Percentiles rank a stretch among this genome's conserved stretches.
phyloP scores from a whole-genome alignment of 2,888 invertebrate genomes.

The Arctia plantaginis region DNA sequence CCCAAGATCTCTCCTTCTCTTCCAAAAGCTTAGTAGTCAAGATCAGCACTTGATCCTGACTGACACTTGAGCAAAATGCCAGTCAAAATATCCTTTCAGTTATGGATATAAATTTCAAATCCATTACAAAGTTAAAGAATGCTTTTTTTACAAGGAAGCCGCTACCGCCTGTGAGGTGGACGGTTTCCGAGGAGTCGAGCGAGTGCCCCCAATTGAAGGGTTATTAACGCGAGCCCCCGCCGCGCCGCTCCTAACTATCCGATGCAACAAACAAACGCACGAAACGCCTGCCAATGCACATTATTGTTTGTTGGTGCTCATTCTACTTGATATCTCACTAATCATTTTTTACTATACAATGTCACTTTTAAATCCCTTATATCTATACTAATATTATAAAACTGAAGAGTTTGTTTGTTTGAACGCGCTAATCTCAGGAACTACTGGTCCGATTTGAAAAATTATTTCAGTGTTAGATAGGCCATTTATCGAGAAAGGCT shows the following conservation, averaged over 20 bases:
- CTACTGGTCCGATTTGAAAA: no score
- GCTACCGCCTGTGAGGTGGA: slow-evolving; percentile 28
- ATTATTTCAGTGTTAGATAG: no score
- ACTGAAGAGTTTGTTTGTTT: no score
- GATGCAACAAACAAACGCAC: slow-evolving; percentile 54
- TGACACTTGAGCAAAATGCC: no score
- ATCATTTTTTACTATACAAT: background rate
- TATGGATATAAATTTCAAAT: no score
- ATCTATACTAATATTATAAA: no score
- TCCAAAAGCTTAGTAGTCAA: no score
- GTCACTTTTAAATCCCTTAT: background rate
- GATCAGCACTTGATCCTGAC: no score
- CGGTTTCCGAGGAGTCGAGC: slow-evolving; percentile 40
- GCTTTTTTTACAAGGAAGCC: background rate
- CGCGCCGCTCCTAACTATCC: slow-evolving; percentile 62
- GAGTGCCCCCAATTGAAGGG: slow-evolving; percentile 75
- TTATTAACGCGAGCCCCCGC: slow-evolving; percentile 69
- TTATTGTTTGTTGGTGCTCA: slow-evolving; percentile 7
- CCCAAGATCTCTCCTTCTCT: no score
- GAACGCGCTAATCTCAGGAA: no score
- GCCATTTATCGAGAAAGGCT: no score
- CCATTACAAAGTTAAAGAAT: background rate
- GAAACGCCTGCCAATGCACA: slow-evolving; percentile 21
- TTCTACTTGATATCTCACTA: slow-evolving; percentile 5
- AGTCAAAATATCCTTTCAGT: no score